A percentile compares a stretch with the other conserved stretches of the same genome.
These are phyloP conservation scores for Chromobotia macracanthus DNA, from an alignment of 2,797 vertebrate genomes.

Conservation along the genomic window DNA sequence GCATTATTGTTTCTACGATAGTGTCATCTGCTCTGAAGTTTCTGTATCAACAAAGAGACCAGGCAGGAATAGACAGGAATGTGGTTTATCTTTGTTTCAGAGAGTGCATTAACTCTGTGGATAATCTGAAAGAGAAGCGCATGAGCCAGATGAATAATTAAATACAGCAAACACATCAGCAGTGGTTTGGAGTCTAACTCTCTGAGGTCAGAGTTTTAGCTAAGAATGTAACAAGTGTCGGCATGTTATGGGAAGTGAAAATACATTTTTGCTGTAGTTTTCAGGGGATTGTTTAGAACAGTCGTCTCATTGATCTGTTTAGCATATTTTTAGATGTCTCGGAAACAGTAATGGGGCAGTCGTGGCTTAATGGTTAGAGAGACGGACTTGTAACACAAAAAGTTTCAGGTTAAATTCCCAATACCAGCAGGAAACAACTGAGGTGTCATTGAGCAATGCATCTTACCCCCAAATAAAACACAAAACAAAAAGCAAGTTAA, in stretches of 20 bases:
- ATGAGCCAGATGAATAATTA: neutral
- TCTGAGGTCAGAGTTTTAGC: neutral
- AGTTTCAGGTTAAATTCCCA: too few species aligned
- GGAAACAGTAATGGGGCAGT: neutral
- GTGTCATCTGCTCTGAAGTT: neutral
- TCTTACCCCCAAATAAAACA: too few species aligned
- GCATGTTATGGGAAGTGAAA: neutral
- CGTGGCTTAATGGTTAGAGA: too few species aligned
- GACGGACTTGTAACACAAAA: too few species aligned
- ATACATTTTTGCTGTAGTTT: conserved; percentile 3
- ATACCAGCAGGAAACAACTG: too few species aligned
- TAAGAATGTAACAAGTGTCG: conserved; percentile 22
- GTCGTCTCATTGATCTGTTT: conserved; percentile 31
- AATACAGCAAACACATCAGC: conserved; percentile 3
- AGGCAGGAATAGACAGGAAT: neutral
- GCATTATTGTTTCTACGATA: neutral
- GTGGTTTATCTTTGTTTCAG: neutral
- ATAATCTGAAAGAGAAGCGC: neutral
- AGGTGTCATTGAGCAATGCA: too few species aligned
- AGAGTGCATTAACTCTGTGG: neutral
- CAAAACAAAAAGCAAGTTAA: too few species aligned
- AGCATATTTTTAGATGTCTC: neutral
- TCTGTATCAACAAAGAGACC: neutral
- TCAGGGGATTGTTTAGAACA: neutral
- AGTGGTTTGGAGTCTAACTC: neutral